A percentile compares a stretch with the other conserved stretches of the same genome.
phyloP scores from a whole-genome alignment of 2,888 invertebrate species.

The Sphinx pinastri region DNA sequence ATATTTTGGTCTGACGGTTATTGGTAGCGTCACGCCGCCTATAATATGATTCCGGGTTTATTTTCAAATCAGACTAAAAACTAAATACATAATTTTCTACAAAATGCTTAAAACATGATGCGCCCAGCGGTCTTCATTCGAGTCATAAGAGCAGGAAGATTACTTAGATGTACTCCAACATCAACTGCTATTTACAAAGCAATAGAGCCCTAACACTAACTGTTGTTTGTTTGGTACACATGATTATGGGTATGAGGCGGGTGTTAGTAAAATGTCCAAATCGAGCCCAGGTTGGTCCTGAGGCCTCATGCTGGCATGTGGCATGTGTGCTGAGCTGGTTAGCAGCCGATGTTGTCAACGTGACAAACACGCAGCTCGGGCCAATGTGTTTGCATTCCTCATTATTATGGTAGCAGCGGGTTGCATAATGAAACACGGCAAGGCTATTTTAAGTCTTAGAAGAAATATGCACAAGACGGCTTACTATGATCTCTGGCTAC shows the following conservation, averaged over 20 bases:
- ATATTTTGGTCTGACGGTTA: no score
- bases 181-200: conserved; percentile 49
- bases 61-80: no score
- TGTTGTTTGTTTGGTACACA: conserved; percentile 62
- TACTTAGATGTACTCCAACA: conserved; percentile 37
- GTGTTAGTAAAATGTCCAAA: conserved; percentile 49
- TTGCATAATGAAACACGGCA: conserved; percentile 46
- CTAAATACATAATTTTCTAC: no score
- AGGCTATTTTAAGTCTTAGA: conserved; percentile 38
- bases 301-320: conserved; percentile 34
- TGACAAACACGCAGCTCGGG: conserved; percentile 60
- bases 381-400: conserved; percentile 57
- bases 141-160: not conserved
- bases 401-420: conserved; percentile 48
- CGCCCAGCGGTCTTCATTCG: no score
- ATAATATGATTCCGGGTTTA: no score
- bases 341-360: conserved; percentile 68
- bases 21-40: no score
- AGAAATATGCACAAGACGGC: conserved; percentile 29
- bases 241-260: conserved; percentile 54
- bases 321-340: conserved; percentile 61
- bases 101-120: no score
- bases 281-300: conserved; percentile 53
- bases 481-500: conserved; percentile 5
- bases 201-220: conserved; percentile 7